Conservation (phyloP, 2,113 vertebrate genomes). For the Paramormyrops kingsleyae region DNA sequence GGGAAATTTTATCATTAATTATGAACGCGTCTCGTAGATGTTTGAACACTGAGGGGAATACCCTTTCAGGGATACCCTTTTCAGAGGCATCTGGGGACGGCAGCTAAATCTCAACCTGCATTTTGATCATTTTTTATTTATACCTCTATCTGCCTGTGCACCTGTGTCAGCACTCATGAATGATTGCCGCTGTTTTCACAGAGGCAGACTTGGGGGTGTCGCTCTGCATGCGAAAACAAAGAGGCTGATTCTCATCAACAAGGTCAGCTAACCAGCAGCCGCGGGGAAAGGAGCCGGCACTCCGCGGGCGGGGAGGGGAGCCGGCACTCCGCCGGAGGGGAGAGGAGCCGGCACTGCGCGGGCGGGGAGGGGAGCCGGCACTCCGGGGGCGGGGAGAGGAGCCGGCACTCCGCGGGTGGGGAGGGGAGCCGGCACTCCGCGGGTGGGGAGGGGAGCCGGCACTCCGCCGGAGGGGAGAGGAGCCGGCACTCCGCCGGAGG, state of each 20-base stretch:
- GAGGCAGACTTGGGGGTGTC: not conserved
- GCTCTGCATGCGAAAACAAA: not conserved
- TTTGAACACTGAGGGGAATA: not conserved
- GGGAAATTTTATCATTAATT: not conserved
- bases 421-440: too few relatives aligned
- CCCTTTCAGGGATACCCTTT: not conserved
- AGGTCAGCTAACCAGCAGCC: not conserved
- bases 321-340: rapidly evolving
- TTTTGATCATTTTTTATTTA: not conserved
- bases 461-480: too few relatives aligned
- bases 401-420: rapidly evolving
- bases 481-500: too few relatives aligned
- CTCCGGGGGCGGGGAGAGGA: too few relatives aligned
- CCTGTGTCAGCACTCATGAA: not conserved
- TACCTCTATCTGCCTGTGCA: not conserved
- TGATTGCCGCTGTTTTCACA: not conserved
- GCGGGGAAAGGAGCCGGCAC: not conserved
- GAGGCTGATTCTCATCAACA: not conserved
- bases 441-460: too few relatives aligned
- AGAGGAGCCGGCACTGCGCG: not conserved
- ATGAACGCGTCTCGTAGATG: not conserved
- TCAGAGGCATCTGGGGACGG: not conserved
- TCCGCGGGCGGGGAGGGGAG: not conserved
- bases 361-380: too few relatives aligned
- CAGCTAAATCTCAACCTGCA: not conserved